Percentiles rank a stretch among this genome's conserved stretches.
Evolutionary conservation across 2,888 invertebrate genomes (phyloP).

Genomic region (Calliopum simillimum): DNA sequence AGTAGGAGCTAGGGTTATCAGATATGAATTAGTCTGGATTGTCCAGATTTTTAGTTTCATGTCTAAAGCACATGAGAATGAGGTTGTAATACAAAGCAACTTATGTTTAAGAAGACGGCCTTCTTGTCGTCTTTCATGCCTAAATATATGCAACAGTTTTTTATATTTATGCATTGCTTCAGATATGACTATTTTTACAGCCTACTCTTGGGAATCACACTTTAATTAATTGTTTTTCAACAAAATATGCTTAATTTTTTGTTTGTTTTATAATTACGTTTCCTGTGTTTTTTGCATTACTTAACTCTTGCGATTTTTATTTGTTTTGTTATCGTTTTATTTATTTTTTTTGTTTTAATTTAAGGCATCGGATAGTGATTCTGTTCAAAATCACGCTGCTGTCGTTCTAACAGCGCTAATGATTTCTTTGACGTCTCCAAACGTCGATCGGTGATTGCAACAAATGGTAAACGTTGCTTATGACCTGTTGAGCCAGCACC

Average conservation of each 20-base stretch:
- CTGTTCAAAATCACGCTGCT: slow-evolving; percentile 64
- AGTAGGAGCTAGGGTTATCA: too few species aligned
- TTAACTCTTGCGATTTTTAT: slow-evolving; percentile 2
- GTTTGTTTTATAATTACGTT: slow-evolving; percentile 16
- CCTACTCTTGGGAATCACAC: not conserved
- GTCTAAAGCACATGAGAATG: too few species aligned
- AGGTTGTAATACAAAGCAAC: too few species aligned
- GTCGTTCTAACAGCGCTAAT: slow-evolving; percentile 42
- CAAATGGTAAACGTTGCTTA: slow-evolving; percentile 65
- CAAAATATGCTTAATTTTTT: slow-evolving; percentile 36
- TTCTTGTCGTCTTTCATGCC: too few species aligned
- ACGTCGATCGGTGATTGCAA: slow-evolving; percentile 66
- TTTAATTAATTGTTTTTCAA: slow-evolving; percentile 25
- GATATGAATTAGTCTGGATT: too few species aligned
- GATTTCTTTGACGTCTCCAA: slow-evolving; percentile 60
- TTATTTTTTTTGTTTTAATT: slow-evolving; percentile 44
- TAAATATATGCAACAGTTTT: too few species aligned
- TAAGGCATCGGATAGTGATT: slow-evolving; percentile 67
- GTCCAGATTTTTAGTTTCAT: too few species aligned
- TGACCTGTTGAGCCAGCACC: slow-evolving; percentile 56
- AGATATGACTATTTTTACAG: too few species aligned
- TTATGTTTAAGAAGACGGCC: too few species aligned
- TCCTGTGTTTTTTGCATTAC: slow-evolving; percentile 19
- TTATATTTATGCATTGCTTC: too few species aligned
- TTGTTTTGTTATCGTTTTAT: slow-evolving; percentile 23